phyloP scores from a whole-genome alignment of 2,888 invertebrate species.

The Agrilus biguttatus region DNA sequence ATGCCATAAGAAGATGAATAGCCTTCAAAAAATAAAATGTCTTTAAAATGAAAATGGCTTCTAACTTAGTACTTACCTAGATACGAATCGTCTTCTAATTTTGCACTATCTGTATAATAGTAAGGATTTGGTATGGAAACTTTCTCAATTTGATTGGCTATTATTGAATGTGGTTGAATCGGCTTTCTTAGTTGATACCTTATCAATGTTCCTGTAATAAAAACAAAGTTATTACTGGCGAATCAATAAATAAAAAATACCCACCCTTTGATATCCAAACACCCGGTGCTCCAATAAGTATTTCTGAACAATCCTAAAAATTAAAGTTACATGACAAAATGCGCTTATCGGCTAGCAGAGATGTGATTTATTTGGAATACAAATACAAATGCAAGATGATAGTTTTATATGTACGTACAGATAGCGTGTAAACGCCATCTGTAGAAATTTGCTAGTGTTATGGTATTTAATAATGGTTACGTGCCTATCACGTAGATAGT shows the following conservation, averaged over 20 bases:
- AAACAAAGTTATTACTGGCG: background rate
- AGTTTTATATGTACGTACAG: too few species aligned
- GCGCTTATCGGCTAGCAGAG: too few species aligned
- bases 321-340: too few species aligned
- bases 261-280: slow-evolving; percentile 39
- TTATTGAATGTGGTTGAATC: background rate
- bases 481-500: too few species aligned
- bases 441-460: too few species aligned
- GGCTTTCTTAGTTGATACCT: background rate
- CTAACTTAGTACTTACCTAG: background rate
- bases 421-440: too few species aligned
- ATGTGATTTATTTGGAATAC: too few species aligned
- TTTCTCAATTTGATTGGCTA: background rate
- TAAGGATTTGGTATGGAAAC: background rate
- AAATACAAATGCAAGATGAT: too few species aligned
- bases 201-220: slow-evolving; percentile 7
- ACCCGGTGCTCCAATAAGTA: slow-evolving; percentile 43
- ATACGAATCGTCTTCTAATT: background rate
- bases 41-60: background rate
- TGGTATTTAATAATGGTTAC: too few species aligned
- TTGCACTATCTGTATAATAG: background rate
- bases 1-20: slow-evolving; percentile 37
- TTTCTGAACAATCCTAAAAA: slow-evolving; percentile 12
- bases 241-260: too few species aligned
- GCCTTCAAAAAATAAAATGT: slow-evolving; percentile 22